A percentile compares a stretch with the other conserved stretches of the same genome.
phyloP scores from a whole-genome alignment of 2,113 vertebrate species.

The Cyanoramphus novaezelandiae region DNA sequence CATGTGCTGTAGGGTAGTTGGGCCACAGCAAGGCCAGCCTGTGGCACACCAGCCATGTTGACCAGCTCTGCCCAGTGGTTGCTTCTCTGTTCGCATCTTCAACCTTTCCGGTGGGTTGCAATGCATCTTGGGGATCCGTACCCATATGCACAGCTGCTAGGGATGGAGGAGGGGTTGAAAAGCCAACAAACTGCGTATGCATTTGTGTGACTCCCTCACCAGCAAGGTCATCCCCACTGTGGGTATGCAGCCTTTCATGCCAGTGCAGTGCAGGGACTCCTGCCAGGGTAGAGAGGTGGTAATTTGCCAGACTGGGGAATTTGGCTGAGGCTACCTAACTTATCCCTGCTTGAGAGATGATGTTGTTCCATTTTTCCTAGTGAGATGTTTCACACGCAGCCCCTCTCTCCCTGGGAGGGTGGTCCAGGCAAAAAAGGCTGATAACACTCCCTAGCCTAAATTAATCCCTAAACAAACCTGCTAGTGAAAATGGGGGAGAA shows the following conservation, averaged over 20 bases:
- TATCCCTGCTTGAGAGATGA: not conserved
- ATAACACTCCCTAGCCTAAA: not conserved
- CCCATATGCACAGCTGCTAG: accelerated
- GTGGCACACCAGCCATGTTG: accelerated
- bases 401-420: not conserved
- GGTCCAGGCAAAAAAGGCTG: not conserved
- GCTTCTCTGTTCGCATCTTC: accelerated
- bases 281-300: not conserved
- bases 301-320: not conserved
- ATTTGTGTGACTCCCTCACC: not conserved
- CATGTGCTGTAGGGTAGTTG: accelerated
- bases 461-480: not conserved
- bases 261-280: accelerated
- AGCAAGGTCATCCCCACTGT: accelerated
- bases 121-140: accelerated
- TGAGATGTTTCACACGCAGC: not conserved
- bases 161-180: not conserved
- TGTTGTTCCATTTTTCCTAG: not conserved
- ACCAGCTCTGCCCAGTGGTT: accelerated
- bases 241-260: accelerated
- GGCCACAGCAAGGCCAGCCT: accelerated
- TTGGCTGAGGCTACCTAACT: accelerated
- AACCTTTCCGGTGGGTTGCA: accelerated
- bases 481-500: not conserved
- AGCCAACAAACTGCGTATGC: no score